Evolutionary conservation across 2,113 vertebrate genomes (phyloP), one percentile per base, ranked within the genome.

Genomic region (Terrapene triunguis): DNA sequence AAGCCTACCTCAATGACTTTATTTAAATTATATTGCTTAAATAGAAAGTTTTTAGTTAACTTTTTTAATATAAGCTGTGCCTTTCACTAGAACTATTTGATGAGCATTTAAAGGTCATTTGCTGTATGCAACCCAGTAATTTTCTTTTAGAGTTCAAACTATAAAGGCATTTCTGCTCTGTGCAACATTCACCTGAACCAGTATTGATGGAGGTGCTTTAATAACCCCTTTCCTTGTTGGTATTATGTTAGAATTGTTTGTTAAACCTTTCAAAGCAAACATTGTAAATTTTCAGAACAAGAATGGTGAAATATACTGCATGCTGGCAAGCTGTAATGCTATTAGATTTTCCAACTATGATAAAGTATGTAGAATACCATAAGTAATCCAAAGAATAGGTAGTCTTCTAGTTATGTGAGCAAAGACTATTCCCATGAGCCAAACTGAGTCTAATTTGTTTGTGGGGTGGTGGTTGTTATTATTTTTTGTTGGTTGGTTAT

Each of bases 11-110:
- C 84, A 65, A 82, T 1, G 7, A 50, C 57, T 94, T 76, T 62
- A 87, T 81, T 93, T 92, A 94, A 93, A 90, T 91, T 1, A 48
- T 48, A 22, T 69, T 8, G 47, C 92, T 88, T 53, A 76, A 88
- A 29, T 87, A 91, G 79, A 35, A 74, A 50, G 19, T 16, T 55
- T 92, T 88, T 82, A 3, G 65, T 96, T 69, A 80, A 54, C 4
- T 85, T 82, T 93, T 69, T 82, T 65, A 57, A 22, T 27, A 29
- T 59, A 78, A 87, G 16, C 16, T 57, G 11, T 74, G 32, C 16
- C 85, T 95, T 16, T 48, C 21, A 81, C 85, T 54, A 95, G 29
- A 88, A 91, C 80, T 6, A 35, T 62, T 35, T 59, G 29, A 82
- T 94, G 80, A 51, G 55, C 47, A 69, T 22, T 85, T 89, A 85